A percentile compares a stretch with the other conserved stretches of the same genome.
Evolutionary conservation across 2,888 invertebrate genomes (phyloP).

Genomic region (Synanthedon myopaeformis): DNA sequence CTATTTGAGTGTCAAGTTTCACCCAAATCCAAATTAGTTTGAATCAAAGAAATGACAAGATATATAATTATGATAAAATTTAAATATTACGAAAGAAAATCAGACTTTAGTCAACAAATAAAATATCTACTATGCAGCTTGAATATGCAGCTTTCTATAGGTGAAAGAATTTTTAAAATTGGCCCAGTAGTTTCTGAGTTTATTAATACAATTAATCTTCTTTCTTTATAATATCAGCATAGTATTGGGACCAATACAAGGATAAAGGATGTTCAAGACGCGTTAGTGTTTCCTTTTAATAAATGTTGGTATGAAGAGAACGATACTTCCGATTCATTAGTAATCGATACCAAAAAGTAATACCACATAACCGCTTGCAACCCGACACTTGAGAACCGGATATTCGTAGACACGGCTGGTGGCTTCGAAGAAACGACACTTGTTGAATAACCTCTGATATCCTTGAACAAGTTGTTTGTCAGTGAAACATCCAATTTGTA

Average conservation of each 20-base stretch:
- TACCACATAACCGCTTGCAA: not conserved
- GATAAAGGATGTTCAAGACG: not conserved
- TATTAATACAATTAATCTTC: too few relatives aligned
- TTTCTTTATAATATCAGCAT: too few relatives aligned
- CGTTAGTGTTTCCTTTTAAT: not conserved
- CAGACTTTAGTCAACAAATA: too few relatives aligned
- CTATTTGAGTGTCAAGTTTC: too few relatives aligned
- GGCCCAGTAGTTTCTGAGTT: too few relatives aligned
- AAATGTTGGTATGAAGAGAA: constrained; percentile 2
- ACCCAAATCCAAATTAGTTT: too few relatives aligned
- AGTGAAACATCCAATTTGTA: not conserved
- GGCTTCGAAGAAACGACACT: not conserved
- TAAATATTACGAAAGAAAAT: too few relatives aligned
- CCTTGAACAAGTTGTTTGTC: not conserved
- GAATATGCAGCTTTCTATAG: too few relatives aligned
- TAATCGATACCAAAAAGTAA: constrained; percentile 2
- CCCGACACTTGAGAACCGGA: not conserved
- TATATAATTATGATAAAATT: too few relatives aligned
- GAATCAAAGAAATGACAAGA: too few relatives aligned
- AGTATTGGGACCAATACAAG: not conserved
- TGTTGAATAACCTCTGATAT: not conserved
- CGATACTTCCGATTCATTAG: constrained; percentile 7
- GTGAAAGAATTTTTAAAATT: too few relatives aligned
- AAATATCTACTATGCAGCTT: too few relatives aligned
- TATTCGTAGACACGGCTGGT: not conserved